Base-by-base conservation (phyloP, 2,797 vertebrate genomes). In the Takifugu rubripes region DNA sequence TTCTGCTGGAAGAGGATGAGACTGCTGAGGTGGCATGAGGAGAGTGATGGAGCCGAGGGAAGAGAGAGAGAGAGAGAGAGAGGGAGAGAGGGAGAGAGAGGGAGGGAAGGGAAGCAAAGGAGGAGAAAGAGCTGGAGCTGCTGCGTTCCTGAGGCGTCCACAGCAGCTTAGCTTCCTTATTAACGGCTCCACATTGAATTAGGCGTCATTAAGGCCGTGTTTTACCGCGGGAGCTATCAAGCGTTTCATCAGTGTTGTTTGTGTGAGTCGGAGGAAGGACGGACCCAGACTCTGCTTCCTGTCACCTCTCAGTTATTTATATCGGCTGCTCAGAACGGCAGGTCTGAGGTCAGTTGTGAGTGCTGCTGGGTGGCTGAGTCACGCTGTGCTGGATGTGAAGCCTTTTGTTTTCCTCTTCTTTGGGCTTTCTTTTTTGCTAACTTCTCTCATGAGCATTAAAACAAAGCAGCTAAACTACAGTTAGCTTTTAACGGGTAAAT, bases 171-270 rank as follows among this genome's bases (percentile, higher is more conserved):
- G 83, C 74, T 68, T 67, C 49, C 51, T 88, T 87, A 86, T 91
- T 90, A 91, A 68, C 69, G 70, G 81, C 72, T 88, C 90, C 83
- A 82, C 72, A 82, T 87, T 85, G 84, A 89, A 91, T 91, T 88
- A 89, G 77, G 71, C 50, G 27, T 84, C 86, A 85, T 86, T 89
- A 88, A 79, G 76, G 74, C 49, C 77, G 44, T 68, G 75, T 81
- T 88, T 83, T 83, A 85, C 78, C 83, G 67, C 42, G 62, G 55
- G 57, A 78, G 72, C 68, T 79, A 66, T 81, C 86, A 85, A 72
- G 87, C 81, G 81, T 88, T 87, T 78, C 79, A 70, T 74, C 66
- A 68, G 21, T 83, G 84, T 61, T 66, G 66, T 63, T 68, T 52
- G 62, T 56, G 27, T 24, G n/a, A 25, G 15, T n/a, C 31, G 26